Conservation (phyloP, 2,888 invertebrate genomes). For the Cecidostiba fungosa region DNA sequence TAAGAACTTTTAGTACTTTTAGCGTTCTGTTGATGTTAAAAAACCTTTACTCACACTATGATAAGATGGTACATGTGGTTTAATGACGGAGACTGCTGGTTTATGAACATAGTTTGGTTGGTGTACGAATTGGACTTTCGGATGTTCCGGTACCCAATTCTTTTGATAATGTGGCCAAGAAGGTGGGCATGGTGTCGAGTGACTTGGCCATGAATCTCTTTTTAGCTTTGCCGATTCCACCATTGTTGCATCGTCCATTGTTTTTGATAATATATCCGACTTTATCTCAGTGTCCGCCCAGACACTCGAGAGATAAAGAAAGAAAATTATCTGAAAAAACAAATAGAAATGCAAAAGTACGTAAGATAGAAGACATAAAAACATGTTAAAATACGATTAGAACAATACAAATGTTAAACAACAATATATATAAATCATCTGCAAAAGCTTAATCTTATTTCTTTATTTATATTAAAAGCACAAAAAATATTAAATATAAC, state of each 20-base stretch:
- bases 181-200: slow-evolving; percentile 73
- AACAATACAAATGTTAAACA: too few relatives aligned
- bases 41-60: not conserved
- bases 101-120: slow-evolving; percentile 66
- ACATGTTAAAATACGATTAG: too few relatives aligned
- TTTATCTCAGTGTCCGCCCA: slow-evolving; percentile 68
- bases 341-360: too few relatives aligned
- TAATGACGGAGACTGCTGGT: slow-evolving; percentile 43
- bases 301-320: slow-evolving; percentile 74
- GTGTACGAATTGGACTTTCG: slow-evolving; percentile 67
- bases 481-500: slow-evolving; percentile 34
- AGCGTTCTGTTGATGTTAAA: not conserved
- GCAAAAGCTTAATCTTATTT: too few relatives aligned
- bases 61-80: slow-evolving; percentile 38
- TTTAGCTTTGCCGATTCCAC: slow-evolving; percentile 70
- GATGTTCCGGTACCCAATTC: slow-evolving; percentile 56
- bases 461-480: too few relatives aligned
- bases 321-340: slow-evolving; percentile 72
- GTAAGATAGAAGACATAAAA: too few relatives aligned
- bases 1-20: not conserved
- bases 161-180: slow-evolving; percentile 64
- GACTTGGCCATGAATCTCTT: slow-evolving; percentile 69
- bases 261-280: slow-evolving; percentile 65
- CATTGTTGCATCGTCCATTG: slow-evolving; percentile 60
- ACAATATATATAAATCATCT: too few relatives aligned